Percentiles rank a stretch among this genome's conserved stretches.
Evolutionary conservation across 2,888 invertebrate genomes (phyloP).

Genomic region (Notocelia uddmanniana): DNA sequence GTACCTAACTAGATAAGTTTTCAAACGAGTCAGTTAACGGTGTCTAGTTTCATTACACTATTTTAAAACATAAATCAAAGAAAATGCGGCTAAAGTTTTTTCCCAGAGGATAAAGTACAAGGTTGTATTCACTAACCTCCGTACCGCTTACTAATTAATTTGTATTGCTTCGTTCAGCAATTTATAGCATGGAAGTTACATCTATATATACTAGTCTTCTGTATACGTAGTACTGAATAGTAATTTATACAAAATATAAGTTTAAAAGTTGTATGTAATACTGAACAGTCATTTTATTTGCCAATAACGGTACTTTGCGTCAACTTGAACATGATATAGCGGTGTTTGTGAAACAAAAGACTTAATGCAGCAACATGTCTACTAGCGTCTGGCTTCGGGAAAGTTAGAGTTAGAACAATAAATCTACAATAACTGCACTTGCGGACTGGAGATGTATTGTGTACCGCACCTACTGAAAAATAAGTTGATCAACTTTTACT

Average conservation of each 20-base stretch:
- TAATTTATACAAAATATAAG: neutral
- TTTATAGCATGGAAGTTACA: neutral
- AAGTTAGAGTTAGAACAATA: slow-evolving; percentile 27
- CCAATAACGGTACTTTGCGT: slow-evolving; percentile 20
- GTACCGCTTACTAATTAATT: neutral
- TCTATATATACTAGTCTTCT: neutral
- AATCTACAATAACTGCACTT: slow-evolving; percentile 28
- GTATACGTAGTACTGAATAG: too few species aligned
- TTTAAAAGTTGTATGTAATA: neutral
- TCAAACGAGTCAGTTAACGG: neutral
- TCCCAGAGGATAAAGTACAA: slow-evolving; percentile 10
- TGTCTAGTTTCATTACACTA: neutral
- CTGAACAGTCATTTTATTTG: slow-evolving; percentile 11
- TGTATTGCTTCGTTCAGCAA: neutral
- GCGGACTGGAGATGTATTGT: slow-evolving; percentile 16
- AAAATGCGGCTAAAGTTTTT: neutral
- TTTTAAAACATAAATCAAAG: neutral
- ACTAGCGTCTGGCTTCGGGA: slow-evolving; percentile 19
- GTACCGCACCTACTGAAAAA: slow-evolving; percentile 36
- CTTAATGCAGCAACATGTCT: slow-evolving; percentile 35
- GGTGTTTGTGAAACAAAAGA: slow-evolving; percentile 34
- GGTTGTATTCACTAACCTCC: slow-evolving; percentile 14
- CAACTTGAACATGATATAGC: slow-evolving; percentile 25
- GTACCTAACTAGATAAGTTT: too few species aligned
- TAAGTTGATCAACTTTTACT: slow-evolving; percentile 18